A percentile compares a stretch with the other conserved stretches of the same genome.
Evolutionary conservation across 2,888 invertebrate genomes (phyloP).

Genomic region (Megamerina dolium): DNA sequence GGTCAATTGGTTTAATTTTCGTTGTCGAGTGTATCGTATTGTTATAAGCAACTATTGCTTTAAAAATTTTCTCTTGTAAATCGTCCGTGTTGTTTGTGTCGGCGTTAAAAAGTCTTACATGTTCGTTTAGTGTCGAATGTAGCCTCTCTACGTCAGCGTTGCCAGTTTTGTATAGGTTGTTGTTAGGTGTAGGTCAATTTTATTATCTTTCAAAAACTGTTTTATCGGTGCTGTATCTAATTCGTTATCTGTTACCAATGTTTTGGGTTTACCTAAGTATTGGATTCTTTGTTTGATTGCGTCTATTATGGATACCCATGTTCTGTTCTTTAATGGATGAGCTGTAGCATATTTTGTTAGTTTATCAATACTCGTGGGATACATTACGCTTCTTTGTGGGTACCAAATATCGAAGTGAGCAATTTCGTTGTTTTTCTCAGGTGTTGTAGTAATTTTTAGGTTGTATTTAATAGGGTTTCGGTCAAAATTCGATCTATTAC

Average conservation of each 20-base stretch:
- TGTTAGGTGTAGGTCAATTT: background rate
- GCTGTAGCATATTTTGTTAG: background rate
- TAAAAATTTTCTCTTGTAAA: constrained; percentile 20
- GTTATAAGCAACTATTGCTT: background rate
- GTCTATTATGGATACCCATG: background rate
- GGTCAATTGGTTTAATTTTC: too few relatives aligned
- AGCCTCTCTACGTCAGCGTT: constrained; percentile 11
- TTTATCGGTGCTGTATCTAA: too few relatives aligned
- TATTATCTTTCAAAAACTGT: too few relatives aligned
- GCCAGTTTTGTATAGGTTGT: constrained; percentile 6
- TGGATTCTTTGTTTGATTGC: too few relatives aligned
- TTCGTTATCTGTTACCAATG: background rate
- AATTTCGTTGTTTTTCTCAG: too few relatives aligned
- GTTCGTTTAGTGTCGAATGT: constrained; percentile 12
- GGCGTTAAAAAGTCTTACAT: constrained; percentile 7
- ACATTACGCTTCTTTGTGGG: too few relatives aligned
- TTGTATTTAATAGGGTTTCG: too few relatives aligned
- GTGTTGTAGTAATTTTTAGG: too few relatives aligned
- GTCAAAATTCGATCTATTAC: background rate
- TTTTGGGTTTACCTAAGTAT: background rate
- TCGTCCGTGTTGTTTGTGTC: constrained; percentile 10
- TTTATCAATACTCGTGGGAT: too few relatives aligned
- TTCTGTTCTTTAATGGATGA: background rate
- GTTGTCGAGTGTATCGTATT: background rate
- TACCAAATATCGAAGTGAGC: too few relatives aligned